Evolutionary conservation across 2,113 vertebrate genomes (phyloP), one percentile per base, ranked within the genome.

Genomic region (Thunnus thynnus): DNA sequence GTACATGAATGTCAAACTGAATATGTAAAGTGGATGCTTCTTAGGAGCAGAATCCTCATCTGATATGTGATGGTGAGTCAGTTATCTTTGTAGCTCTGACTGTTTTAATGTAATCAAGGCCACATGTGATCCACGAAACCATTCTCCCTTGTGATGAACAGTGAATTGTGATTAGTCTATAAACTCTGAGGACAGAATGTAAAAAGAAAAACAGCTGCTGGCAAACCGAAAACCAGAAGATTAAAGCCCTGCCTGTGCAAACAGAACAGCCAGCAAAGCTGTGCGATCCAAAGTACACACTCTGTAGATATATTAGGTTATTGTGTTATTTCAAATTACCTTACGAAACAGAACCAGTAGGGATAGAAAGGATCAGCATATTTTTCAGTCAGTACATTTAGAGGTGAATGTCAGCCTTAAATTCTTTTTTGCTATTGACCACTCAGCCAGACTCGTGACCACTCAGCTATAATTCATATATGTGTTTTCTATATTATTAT

Each of bases 301-400:
- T 60, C 55, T 44, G 44, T 62, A 50, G 16, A 77, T 36, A 25
- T 62, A 76, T 83, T 63, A 27, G 12, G 67, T 52, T 77, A 61
- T 30, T 56, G 72, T 13, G 50, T 18, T 50, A 46, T 68, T 83
- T 78, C n/a, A 72, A 60, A 68, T 83, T 41, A 78, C 60, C 48
- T 80, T 41, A 80, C 51, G 72, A 89, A 82, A 79, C 48, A 68
- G 48, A 77, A 60, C 56, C 18, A 36, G 58, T 18, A 46, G 18
- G n/a, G 47, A 67, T 14, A 67, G 51, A 76, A 55, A 41, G 20
- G 17, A 71, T 62, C 69, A 75, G 69, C 69, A 70, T 55, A 58
- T 7, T 80, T 7, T 80, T 57, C 27, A 73, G 50, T 72, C 14
- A 58, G 56, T 20, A 51, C 30, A 48, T 52, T 30, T 22, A 48